Percentiles rank a stretch among this genome's conserved stretches.
Conservation (phyloP, 2,888 invertebrate genomes). For the Agriopis aurantiaria region DNA sequence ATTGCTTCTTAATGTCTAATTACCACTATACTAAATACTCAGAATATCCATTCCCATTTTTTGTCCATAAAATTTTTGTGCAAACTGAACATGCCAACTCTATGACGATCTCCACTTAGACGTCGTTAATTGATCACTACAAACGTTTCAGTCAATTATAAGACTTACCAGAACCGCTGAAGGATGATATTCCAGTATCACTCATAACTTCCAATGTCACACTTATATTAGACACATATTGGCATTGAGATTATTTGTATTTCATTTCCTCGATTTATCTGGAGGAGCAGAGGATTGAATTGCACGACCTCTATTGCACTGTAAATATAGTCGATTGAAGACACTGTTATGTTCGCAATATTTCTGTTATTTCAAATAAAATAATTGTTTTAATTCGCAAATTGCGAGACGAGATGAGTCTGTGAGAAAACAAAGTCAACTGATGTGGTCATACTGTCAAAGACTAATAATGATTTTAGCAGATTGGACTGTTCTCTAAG, state of each 20-base stretch:
- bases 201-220: slow-evolving; percentile 21
- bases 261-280: slow-evolving; percentile 11
- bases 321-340: neutral
- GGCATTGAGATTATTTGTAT: slow-evolving; percentile 15
- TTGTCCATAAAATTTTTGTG: neutral
- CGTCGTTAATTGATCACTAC: slow-evolving; percentile 26
- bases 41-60: too few relatives aligned
- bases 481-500: neutral
- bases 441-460: slow-evolving; percentile 21
- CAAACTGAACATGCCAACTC: slow-evolving; percentile 1
- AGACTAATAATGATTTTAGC: slow-evolving; percentile 4
- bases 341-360: neutral
- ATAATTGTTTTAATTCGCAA: slow-evolving; percentile 9
- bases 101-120: slow-evolving; percentile 15
- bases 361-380: neutral
- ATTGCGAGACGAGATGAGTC: slow-evolving; percentile 17
- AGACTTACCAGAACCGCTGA: slow-evolving; percentile 19
- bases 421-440: slow-evolving; percentile 18
- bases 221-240: slow-evolving; percentile 14
- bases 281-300: neutral
- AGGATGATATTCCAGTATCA: slow-evolving; percentile 18
- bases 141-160: neutral
- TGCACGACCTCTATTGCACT: neutral
- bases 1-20: too few relatives aligned
- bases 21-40: too few relatives aligned